Percentiles rank a stretch among this genome's conserved stretches.
phyloP scores from a whole-genome alignment of 2,113 vertebrate genomes.

The Larimichthys polyactis region DNA sequence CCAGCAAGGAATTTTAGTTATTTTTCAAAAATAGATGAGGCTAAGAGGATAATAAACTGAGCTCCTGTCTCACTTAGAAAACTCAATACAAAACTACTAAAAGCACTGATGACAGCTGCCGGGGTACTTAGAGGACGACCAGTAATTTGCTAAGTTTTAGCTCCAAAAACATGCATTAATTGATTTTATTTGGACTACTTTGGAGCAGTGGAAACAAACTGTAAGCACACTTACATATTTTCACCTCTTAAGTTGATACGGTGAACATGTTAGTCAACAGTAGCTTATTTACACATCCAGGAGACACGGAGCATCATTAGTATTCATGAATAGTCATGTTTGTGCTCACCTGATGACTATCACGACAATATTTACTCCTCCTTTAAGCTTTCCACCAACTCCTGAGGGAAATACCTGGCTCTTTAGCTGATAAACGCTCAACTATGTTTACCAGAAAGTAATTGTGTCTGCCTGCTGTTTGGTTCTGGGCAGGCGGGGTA shows the following conservation, averaged over 20 bases:
- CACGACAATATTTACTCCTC: not conserved
- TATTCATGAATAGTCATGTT: not conserved
- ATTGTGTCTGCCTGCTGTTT: no score
- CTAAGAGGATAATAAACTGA: constrained; percentile 13
- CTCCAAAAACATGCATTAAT: not conserved
- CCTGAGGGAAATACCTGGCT: not conserved
- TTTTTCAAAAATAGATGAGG: constrained; percentile 29
- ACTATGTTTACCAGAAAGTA: not conserved
- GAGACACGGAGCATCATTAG: not conserved
- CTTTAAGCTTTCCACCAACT: not conserved
- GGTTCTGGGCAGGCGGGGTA: no score
- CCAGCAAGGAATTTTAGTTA: constrained; percentile 13
- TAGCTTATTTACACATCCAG: not conserved
- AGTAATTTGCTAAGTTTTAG: not conserved
- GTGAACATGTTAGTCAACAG: not conserved
- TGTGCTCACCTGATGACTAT: not conserved
- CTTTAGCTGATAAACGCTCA: not conserved
- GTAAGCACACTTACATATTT: not conserved
- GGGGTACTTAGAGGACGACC: not conserved
- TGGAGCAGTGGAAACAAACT: not conserved
- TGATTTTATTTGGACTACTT: not conserved
- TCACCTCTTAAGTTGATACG: not conserved
- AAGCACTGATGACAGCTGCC: not conserved
- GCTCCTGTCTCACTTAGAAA: constrained; percentile 14
- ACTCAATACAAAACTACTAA: constrained; percentile 2